Conservation (phyloP, 2,888 invertebrate genomes). For the Nymphalis polychloros region DNA sequence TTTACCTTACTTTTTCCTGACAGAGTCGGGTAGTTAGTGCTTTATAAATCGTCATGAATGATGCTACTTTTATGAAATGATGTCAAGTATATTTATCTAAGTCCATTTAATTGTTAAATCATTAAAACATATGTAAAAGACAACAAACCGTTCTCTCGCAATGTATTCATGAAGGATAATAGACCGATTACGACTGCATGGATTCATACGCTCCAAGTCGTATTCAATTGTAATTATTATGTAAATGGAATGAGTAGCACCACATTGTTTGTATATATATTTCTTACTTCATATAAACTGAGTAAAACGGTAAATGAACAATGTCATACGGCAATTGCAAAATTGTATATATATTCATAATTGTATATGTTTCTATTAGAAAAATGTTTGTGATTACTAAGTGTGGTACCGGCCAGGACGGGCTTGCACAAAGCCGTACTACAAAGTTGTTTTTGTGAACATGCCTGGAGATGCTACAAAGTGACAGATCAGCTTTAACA, state of each 20-base stretch:
- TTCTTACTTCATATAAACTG: neutral
- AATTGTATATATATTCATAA: no score
- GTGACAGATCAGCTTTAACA: no score
- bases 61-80: neutral
- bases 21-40: no score
- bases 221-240: slow-evolving; percentile 15
- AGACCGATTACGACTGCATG: slow-evolving; percentile 3
- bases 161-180: neutral
- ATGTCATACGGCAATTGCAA: no score
- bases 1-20: no score
- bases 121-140: neutral
- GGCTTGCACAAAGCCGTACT: no score
- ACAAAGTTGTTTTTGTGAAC: no score
- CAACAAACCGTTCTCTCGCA: neutral
- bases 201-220: slow-evolving; percentile 1
- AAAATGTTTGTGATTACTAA: no score
- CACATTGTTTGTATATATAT: slow-evolving; percentile 15
- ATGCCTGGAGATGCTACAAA: no score
- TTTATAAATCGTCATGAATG: no score
- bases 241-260: slow-evolving; percentile 12
- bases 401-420: no score
- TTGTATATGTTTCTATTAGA: no score
- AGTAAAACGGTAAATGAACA: neutral
- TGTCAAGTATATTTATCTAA: neutral
- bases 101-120: neutral